Conservation (phyloP, 2,888 invertebrate species). For the Mellilla xanthometata region DNA sequence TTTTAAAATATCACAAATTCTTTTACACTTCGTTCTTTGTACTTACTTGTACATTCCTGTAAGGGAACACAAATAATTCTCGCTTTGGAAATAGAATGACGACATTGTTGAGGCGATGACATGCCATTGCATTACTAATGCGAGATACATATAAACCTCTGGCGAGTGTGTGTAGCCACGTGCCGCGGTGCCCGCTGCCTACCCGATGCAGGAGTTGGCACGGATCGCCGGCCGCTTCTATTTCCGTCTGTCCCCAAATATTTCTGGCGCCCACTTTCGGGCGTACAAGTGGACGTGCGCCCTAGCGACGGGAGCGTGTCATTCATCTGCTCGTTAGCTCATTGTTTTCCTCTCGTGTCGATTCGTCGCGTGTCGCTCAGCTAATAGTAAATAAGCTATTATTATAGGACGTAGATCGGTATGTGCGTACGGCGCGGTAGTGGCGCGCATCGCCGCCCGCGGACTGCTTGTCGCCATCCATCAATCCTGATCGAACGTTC, state of each 20-base stretch:
- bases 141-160: conserved; percentile 37
- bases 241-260: conserved; percentile 76
- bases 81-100: conserved; percentile 27
- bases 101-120: conserved; percentile 27
- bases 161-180: conserved; percentile 56
- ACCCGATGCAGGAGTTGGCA: conserved; percentile 77
- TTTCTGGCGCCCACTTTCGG: conserved; percentile 73
- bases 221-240: conserved; percentile 64
- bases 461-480: conserved; percentile 68
- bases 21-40: conserved; percentile 1
- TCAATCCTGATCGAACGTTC: conserved; percentile 72
- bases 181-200: conserved; percentile 56
- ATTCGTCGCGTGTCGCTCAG: conserved; percentile 59
- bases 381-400: conserved; percentile 68
- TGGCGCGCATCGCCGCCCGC: conserved; percentile 51
- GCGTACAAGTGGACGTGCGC: conserved; percentile 70
- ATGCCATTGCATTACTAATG: conserved; percentile 35
- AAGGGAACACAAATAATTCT: conserved; percentile 19
- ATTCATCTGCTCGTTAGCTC: conserved; percentile 78
- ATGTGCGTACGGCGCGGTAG: conserved; percentile 62
- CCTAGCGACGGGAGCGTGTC: conserved; percentile 62
- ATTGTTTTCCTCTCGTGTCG: conserved; percentile 74
- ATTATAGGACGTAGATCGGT: conserved; percentile 48
- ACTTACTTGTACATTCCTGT: conserved; percentile 5
- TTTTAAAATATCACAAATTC: conserved; percentile 8